Conservation (phyloP, 1,140 invertebrate genomes). For the Linepithema humile region DNA sequence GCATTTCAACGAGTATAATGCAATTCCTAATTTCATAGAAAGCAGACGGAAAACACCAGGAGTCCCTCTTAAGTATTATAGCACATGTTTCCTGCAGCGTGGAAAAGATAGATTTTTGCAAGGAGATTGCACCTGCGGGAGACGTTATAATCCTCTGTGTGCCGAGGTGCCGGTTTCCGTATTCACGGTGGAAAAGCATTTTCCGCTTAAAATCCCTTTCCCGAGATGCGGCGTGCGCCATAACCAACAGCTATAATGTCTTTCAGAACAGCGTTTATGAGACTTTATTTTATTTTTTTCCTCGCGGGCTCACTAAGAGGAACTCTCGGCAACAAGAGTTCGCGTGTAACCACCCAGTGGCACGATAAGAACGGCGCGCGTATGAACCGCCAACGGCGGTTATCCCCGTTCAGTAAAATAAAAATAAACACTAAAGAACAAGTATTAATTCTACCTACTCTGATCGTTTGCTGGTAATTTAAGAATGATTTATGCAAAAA, state of each 20-base stretch:
- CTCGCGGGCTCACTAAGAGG: neutral
- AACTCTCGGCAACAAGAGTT: constrained; percentile 5
- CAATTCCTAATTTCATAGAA: neutral
- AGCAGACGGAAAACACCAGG: neutral
- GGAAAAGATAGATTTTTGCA: constrained; percentile 26
- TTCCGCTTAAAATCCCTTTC: constrained; percentile 44
- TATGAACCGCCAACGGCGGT: neutral
- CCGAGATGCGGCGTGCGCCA: neutral
- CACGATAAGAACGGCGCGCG: constrained; percentile 13
- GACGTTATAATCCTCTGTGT: constrained; percentile 23
- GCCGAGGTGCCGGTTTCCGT: neutral
- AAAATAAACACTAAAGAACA: too few species aligned
- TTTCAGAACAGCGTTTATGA: constrained; percentile 46
- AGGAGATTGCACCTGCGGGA: constrained; percentile 14
- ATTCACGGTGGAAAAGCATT: neutral
- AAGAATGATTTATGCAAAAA: constrained; percentile 37
- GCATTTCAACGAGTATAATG: constrained; percentile 5
- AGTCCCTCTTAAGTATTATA: neutral
- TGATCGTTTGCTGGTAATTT: constrained; percentile 42
- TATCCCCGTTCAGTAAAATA: constrained; percentile 22
- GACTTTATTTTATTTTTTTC: constrained; percentile 48
- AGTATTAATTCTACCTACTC: constrained; percentile 29
- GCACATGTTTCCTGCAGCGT: neutral
- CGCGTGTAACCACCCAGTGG: constrained; percentile 3
- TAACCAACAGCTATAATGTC: constrained; percentile 38